Conservation (phyloP, 2,113 vertebrate genomes). For the Mixornis gularis region DNA sequence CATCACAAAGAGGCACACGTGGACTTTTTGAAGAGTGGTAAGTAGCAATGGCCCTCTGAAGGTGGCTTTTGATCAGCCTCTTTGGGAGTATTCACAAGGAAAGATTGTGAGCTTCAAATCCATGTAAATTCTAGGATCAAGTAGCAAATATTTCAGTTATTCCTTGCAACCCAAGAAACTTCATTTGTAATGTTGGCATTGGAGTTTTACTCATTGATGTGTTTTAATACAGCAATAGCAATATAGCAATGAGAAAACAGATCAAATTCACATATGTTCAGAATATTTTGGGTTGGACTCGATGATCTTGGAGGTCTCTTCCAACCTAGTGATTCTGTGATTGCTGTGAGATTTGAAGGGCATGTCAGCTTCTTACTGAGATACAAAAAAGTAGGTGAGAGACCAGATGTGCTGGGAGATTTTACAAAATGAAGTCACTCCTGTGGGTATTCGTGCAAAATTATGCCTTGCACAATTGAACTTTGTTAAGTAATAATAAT, state of each 20-base stretch:
- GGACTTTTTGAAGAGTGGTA: conserved; percentile 94
- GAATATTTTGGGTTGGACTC: not conserved
- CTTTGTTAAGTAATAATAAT: not conserved
- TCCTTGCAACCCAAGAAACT: not conserved
- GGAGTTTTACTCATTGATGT: not conserved
- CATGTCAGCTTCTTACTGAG: not conserved
- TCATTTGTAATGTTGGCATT: not conserved
- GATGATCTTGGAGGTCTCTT: not conserved
- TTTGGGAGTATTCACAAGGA: not conserved
- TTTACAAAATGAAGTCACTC: not conserved
- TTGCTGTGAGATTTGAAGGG: not conserved
- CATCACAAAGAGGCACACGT: conserved; percentile 95
- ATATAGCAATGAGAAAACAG: not conserved
- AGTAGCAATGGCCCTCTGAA: conserved; percentile 19
- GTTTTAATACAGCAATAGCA: not conserved
- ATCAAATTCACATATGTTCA: not conserved
- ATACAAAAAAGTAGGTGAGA: not conserved
- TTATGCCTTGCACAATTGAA: not conserved
- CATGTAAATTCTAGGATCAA: not conserved
- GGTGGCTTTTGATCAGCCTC: not conserved
- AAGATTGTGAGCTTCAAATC: not conserved
- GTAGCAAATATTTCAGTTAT: not conserved
- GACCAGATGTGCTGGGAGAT: not conserved
- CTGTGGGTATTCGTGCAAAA: not conserved
- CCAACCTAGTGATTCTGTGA: not conserved